phyloP scores from a whole-genome alignment of 2,797 vertebrate species.

The Kryptopterus vitreolus region DNA sequence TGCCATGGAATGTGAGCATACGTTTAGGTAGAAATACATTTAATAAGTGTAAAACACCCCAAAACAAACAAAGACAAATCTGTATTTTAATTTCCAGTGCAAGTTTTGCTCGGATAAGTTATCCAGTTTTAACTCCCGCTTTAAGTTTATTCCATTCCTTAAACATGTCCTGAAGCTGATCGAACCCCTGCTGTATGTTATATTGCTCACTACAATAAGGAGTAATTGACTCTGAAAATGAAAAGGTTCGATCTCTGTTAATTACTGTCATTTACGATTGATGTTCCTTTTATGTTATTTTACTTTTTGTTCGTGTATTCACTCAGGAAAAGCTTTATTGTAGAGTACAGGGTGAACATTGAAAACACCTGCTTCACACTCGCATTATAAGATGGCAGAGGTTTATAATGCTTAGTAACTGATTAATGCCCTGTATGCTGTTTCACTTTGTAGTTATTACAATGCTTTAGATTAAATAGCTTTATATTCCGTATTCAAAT shows the following conservation, averaged over 20 bases:
- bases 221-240: background rate
- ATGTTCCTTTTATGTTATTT: constrained; percentile 13
- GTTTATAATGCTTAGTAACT: background rate
- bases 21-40: no score
- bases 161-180: background rate
- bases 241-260: background rate
- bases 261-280: background rate
- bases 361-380: constrained; percentile 6
- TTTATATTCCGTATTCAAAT: background rate
- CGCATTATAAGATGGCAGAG: background rate
- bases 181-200: background rate
- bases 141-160: no score
- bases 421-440: background rate
- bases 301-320: background rate
- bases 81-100: background rate
- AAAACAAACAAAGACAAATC: no score
- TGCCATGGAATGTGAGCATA: no score
- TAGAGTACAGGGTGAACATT: background rate
- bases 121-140: no score
- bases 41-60: no score
- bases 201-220: background rate
- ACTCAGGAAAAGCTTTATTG: background rate
- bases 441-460: background rate
- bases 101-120: no score
- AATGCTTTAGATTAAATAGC: background rate